Conservation (phyloP, 2,113 vertebrate species). For the Plecotus auritus region DNA sequence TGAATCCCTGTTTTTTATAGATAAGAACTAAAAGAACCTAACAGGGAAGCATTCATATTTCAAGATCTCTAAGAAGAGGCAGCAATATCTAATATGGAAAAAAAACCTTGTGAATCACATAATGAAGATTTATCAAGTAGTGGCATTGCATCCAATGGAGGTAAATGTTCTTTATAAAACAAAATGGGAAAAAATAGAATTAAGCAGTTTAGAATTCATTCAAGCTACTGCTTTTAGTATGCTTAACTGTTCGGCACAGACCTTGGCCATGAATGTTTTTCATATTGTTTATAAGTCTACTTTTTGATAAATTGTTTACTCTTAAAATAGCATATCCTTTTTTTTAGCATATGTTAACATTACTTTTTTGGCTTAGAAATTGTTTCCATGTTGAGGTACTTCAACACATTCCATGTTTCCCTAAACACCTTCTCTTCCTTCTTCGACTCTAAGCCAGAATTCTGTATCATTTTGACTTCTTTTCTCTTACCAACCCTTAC, state of each 20-base stretch:
- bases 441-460: background rate
- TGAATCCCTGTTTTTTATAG: constrained; percentile 54
- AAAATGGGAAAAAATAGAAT: background rate
- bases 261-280: background rate
- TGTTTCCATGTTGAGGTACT: background rate
- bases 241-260: background rate
- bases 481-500: background rate
- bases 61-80: constrained; percentile 58
- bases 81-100: constrained; percentile 59
- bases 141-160: constrained; percentile 14
- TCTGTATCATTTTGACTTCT: background rate
- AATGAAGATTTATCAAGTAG: constrained; percentile 61
- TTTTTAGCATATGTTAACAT: background rate
- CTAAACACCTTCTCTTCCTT: background rate
- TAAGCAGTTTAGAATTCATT: background rate
- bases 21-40: constrained; percentile 57
- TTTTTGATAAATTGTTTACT: background rate
- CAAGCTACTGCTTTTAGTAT: background rate
- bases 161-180: constrained; percentile 35
- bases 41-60: constrained; percentile 50
- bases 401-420: background rate
- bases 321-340: background rate
- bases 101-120: constrained; percentile 45
- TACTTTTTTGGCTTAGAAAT: background rate
- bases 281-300: background rate